Evolutionary conservation across 2,888 invertebrate genomes (phyloP).

Genomic region (Troides helena): DNA sequence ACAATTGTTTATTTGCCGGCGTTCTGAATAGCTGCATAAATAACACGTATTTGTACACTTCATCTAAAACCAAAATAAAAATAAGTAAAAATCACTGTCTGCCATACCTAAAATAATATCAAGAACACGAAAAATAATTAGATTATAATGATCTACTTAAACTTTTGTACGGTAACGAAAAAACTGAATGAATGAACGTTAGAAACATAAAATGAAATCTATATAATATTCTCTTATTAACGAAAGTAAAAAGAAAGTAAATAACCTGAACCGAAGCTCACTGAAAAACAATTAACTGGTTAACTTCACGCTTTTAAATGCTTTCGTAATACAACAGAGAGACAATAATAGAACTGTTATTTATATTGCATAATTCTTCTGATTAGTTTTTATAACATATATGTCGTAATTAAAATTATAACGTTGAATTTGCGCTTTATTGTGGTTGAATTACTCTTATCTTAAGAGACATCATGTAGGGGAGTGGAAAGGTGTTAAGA

Average conservation of each 20-base stretch:
- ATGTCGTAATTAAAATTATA: conserved; percentile 17
- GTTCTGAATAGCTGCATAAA: conserved; percentile 4
- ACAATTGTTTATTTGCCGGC: conserved; percentile 16
- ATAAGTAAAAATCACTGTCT: neutral
- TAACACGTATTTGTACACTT: neutral
- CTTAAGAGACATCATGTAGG: conserved; percentile 9
- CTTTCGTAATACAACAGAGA: neutral
- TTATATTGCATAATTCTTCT: conserved; percentile 12
- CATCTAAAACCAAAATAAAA: neutral
- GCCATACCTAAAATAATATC: too few species aligned
- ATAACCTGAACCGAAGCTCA: neutral
- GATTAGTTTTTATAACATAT: conserved; percentile 14
- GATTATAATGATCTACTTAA: too few species aligned
- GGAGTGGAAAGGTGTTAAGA: conserved; percentile 48
- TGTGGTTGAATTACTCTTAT: conserved; percentile 27
- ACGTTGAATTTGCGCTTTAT: conserved; percentile 17
- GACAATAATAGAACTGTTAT: conserved; percentile 10
- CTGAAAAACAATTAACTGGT: neutral
- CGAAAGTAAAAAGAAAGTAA: neutral
- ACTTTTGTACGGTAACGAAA: too few species aligned
- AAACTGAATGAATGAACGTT: too few species aligned
- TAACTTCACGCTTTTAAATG: neutral
- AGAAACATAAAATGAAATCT: neutral
- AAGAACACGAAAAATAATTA: too few species aligned
- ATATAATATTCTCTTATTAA: neutral